These are phyloP conservation scores for Leucoma salicis DNA, from an alignment of 2,888 invertebrate species.

Conservation along the genomic window DNA sequence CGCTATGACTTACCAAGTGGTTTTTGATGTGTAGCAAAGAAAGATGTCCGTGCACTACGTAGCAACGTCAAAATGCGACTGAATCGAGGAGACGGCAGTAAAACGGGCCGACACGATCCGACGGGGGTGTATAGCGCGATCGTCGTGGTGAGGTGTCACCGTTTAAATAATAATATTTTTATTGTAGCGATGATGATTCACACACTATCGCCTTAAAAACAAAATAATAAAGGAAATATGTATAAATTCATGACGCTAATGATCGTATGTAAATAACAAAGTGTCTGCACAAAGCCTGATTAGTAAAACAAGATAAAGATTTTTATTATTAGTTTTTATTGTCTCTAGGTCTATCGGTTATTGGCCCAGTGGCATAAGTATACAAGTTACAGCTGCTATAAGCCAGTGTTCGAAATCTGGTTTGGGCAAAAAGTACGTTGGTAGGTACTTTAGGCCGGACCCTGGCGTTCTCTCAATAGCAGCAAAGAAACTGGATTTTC, in stretches of 20 bases:
- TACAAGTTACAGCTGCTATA: too few species aligned
- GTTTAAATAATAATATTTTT: slow-evolving; percentile 38
- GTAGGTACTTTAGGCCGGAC: too few species aligned
- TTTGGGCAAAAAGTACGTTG: too few species aligned
- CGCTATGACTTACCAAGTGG: slow-evolving; percentile 57
- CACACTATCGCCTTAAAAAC: slow-evolving; percentile 29
- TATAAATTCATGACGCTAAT: slow-evolving; percentile 29
- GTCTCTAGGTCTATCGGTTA: too few species aligned
- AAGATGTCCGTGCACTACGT: slow-evolving; percentile 51
- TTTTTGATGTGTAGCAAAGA: slow-evolving; percentile 45
- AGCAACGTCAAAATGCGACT: slow-evolving; percentile 63
- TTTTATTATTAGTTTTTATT: too few species aligned
- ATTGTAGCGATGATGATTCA: slow-evolving; percentile 50
- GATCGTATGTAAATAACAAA: slow-evolving; percentile 20
- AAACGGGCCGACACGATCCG: slow-evolving; percentile 1
- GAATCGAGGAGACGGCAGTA: slow-evolving; percentile 26
- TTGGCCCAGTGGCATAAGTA: too few species aligned
- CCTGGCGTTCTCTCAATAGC: too few species aligned
- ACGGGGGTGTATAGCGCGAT: slow-evolving; percentile 47
- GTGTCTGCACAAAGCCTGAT: neutral
- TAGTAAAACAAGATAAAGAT: slow-evolving; percentile 19
- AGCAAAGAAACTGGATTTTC: too few species aligned
- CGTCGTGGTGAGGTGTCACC: slow-evolving; percentile 37
- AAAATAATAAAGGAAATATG: slow-evolving; percentile 30
- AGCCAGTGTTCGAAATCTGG: too few species aligned